Evolutionary conservation across 2,113 vertebrate genomes (phyloP), one percentile per base, ranked within the genome.

Genomic region (Thalassarche chlororhynchos): DNA sequence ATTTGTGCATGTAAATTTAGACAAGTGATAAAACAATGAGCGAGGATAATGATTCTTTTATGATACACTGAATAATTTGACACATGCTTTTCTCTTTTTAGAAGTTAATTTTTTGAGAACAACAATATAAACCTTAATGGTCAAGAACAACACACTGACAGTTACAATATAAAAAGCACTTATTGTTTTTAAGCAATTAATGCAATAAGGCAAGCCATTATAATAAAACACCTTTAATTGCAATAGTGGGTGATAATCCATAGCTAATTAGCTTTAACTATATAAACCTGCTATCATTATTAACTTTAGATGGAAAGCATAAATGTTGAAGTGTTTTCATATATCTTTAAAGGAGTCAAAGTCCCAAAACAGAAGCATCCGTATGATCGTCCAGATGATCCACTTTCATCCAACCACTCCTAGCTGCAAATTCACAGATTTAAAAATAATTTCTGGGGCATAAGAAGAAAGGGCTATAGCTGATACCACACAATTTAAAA

Each of bases 161-260:
- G 34, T 47, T 87, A 40, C 34, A 79, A 38, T 49, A 82, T 34
- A 62, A 91, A 94, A 84, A 68, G 8, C 8, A 57, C 2, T 38
- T 29, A 34, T 3, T 74, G 17, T 66, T 90, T 90, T 89, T 61
- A 84, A 93, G n/a, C 24, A 79, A 82, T 75, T 77, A 84, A 91
- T 74, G 36, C 15, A 93, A 84, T 16, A 71, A 80, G 32, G 25
- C 9, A 60, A 76, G 20, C 8, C 21, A 93, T 82, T 90, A 68
- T 62, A 84, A 89, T 71, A 89, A 94, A 92, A 36, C 72, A 84
- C 28, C 24, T 87, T 88, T 90, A 92, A 79, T 82, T 95, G 69
- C 34, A 95, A 68, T n/a, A 75, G 18, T 23, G 24, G 64, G 24
- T 71, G 23, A 93, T 91, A 93, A 74, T 66, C 54, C 46, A 77